Percentiles rank a stretch among this genome's conserved stretches.
These are phyloP conservation scores for Drosophila seguyi DNA, from an alignment of 1,140 invertebrate genomes.

Conservation along the genomic window DNA sequence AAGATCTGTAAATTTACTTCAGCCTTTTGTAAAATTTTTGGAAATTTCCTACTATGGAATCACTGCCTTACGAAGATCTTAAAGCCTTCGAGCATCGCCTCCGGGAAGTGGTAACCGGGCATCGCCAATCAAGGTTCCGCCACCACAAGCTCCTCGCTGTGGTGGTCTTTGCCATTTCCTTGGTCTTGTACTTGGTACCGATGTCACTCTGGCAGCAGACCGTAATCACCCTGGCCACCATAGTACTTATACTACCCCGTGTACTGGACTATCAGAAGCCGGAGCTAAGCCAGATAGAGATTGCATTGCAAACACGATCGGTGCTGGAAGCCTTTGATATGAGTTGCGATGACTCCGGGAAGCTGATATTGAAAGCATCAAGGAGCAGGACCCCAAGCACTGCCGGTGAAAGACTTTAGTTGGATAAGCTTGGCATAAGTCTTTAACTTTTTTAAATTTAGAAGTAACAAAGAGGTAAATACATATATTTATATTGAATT, in stretches of 20 bases:
- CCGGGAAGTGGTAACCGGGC: not conserved
- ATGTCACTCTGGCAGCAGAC: not conserved
- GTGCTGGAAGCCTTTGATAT: not conserved
- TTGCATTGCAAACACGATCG: not conserved
- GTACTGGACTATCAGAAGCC: not conserved
- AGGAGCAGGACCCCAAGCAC: not conserved
- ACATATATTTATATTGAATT: too few relatives aligned
- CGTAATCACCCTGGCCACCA: not conserved
- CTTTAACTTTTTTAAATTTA: not conserved
- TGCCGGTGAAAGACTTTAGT: too few relatives aligned
- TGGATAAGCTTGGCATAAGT: too few relatives aligned
- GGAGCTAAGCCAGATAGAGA: not conserved
- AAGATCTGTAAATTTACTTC: not conserved
- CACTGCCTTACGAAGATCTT: not conserved
- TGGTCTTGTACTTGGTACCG: not conserved
- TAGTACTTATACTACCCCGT: not conserved
- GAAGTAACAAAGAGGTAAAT: not conserved
- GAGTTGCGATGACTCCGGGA: not conserved
- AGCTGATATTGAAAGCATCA: not conserved
- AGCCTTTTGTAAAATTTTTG: not conserved
- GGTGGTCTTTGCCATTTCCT: not conserved
- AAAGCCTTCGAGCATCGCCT: slow-evolving; percentile 6
- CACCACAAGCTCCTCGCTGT: not conserved
- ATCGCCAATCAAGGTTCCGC: not conserved
- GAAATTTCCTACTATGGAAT: not conserved